Evolutionary conservation across 1,140 invertebrate species (phyloP).

Genomic region (Coelopa frigida): DNA sequence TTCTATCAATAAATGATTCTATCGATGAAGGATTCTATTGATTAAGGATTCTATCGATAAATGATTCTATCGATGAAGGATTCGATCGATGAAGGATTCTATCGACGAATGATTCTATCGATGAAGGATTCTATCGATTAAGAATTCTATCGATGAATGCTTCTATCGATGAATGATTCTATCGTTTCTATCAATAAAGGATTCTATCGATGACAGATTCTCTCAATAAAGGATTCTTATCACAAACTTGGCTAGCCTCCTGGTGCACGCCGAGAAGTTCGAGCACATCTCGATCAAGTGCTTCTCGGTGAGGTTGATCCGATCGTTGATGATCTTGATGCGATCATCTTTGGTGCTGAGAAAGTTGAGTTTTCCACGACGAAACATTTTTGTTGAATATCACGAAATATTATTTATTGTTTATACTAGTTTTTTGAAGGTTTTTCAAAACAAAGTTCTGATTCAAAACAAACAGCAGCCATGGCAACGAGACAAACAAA

Average conservation of each 20-base stretch:
- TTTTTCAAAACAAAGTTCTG: too few species aligned
- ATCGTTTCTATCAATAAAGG: too few species aligned
- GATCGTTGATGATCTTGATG: conserved; percentile 57
- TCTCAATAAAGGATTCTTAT: too few species aligned
- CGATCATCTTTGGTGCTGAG: conserved; percentile 38
- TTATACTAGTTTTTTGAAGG: not conserved
- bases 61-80: too few species aligned
- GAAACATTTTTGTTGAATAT: conserved; percentile 35
- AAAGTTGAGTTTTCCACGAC: conserved; percentile 35
- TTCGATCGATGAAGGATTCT: not conserved
- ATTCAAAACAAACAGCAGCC: not conserved
- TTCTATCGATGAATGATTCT: not conserved
- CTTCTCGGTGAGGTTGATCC: conserved; percentile 59
- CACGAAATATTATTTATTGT: not conserved
- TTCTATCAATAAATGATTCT: too few species aligned
- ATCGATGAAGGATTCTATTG: too few species aligned
- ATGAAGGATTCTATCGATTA: conserved; percentile 2
- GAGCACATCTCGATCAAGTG: conserved; percentile 61
- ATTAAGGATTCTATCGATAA: too few species aligned
- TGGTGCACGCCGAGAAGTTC: conserved; percentile 56
- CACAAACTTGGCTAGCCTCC: conserved; percentile 67
- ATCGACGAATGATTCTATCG: not conserved
- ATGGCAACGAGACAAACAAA: too few species aligned
- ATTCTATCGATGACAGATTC: too few species aligned
- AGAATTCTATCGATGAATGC: too few species aligned